phyloP scores from a whole-genome alignment of 2,888 invertebrate genomes.

The Lithodes maja region DNA sequence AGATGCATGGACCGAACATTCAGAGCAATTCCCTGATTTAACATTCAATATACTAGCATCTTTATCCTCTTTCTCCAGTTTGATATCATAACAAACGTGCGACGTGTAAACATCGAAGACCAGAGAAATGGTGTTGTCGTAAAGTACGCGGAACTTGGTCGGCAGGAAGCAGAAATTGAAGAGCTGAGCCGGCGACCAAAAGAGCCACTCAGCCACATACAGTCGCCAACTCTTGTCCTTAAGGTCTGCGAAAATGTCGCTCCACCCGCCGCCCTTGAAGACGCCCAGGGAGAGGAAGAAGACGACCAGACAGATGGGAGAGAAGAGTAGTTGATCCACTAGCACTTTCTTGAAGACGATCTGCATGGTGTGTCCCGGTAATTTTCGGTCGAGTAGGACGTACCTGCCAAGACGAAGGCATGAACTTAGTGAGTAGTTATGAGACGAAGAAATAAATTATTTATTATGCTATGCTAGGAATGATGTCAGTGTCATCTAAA shows the following conservation, averaged over 20 bases:
- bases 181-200: conserved; percentile 95
- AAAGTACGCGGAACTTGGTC: conserved; percentile 87
- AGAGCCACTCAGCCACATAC: conserved; percentile 90
- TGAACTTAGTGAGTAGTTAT: too few species aligned
- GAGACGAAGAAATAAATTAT: too few species aligned
- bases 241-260: conserved; percentile 36
- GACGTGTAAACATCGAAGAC: conserved; percentile 91
- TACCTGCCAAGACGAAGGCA: conserved; percentile 72
- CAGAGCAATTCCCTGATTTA: too few species aligned
- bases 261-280: conserved; percentile 49
- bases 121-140: conserved; percentile 89
- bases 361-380: conserved; percentile 73
- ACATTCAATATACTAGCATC: background rate
- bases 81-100: conserved; percentile 77
- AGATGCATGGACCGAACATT: too few species aligned
- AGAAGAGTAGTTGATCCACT: conserved; percentile 75
- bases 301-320: conserved; percentile 75
- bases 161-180: conserved; percentile 94
- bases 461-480: too few species aligned
- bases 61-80: conserved; percentile 1
- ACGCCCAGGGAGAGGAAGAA: conserved; percentile 74
- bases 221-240: conserved; percentile 76
- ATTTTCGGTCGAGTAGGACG: conserved; percentile 74
- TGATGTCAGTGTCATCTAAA: background rate
- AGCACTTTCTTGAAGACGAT: conserved; percentile 74